A percentile compares a stretch with the other conserved stretches of the same genome.
Conservation (phyloP, 2,797 vertebrate genomes). For the Mus minutoides region DNA sequence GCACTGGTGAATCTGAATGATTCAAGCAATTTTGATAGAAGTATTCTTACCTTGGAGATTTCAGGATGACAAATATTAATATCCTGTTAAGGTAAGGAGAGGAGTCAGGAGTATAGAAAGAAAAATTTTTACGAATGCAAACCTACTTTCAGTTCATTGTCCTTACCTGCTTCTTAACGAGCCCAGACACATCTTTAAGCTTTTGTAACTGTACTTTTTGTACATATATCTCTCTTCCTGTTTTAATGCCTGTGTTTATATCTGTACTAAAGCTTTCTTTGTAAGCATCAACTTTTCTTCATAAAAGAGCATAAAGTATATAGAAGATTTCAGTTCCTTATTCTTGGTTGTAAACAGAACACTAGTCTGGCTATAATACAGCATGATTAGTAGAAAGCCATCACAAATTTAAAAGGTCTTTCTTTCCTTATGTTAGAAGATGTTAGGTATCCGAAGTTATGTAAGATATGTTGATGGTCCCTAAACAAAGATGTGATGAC, state of each 20-base stretch:
- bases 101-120: not conserved
- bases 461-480: not conserved
- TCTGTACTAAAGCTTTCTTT: not conserved
- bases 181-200: not conserved
- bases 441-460: not conserved
- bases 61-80: not conserved
- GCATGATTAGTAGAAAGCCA: not conserved
- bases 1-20: slow-evolving; percentile 31
- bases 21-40: not conserved
- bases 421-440: not conserved
- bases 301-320: not conserved
- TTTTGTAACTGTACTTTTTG: not conserved
- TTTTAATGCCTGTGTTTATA: not conserved
- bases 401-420: not conserved
- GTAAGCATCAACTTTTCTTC: not conserved
- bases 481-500: not conserved
- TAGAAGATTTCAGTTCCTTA: not conserved
- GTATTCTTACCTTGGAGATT: not conserved
- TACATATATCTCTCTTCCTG: not conserved
- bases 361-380: not conserved
- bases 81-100: not conserved
- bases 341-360: not conserved
- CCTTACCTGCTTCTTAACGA: not conserved
- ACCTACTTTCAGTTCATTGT: not conserved
- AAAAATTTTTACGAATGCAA: not conserved